A percentile compares a stretch with the other conserved stretches of the same genome.
phyloP scores from a whole-genome alignment of 2,888 invertebrate genomes.

The Lepetodrilus schrolli region DNA sequence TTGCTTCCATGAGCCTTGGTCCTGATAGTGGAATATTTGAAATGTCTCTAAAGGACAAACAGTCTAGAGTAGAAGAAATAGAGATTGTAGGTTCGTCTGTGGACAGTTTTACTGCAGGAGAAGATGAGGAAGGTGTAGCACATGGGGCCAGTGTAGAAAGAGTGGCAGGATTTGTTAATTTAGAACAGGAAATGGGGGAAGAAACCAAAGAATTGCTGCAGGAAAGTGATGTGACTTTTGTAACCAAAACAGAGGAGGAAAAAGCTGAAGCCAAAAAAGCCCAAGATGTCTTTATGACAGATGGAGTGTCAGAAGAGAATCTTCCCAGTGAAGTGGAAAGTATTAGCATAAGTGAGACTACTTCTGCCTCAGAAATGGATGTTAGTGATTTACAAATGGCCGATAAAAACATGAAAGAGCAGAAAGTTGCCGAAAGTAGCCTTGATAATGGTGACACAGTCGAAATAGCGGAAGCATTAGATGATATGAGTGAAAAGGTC shows the following conservation, averaged over 20 bases:
- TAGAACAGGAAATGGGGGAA: not conserved
- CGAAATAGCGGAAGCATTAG: not conserved
- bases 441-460: not conserved
- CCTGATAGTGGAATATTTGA: conserved; percentile 38
- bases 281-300: not conserved
- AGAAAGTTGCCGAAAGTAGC: not conserved
- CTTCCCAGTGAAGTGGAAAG: not conserved
- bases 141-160: not conserved
- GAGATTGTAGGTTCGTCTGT: conserved; percentile 7
- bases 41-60: conserved; percentile 32
- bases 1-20: conserved; percentile 29
- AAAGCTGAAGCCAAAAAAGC: conserved; percentile 15
- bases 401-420: not conserved
- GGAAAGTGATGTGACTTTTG: conserved; percentile 3
- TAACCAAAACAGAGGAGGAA: conserved; percentile 19
- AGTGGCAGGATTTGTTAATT: not conserved
- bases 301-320: not conserved
- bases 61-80: not conserved
- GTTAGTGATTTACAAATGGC: not conserved
- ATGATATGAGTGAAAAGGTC: not conserved
- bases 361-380: not conserved
- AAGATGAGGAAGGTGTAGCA: not conserved
- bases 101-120: conserved; percentile 9
- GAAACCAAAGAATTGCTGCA: not conserved
- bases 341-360: not conserved